phyloP scores from a whole-genome alignment of 2,888 invertebrate species.

The Nezara viridula region DNA sequence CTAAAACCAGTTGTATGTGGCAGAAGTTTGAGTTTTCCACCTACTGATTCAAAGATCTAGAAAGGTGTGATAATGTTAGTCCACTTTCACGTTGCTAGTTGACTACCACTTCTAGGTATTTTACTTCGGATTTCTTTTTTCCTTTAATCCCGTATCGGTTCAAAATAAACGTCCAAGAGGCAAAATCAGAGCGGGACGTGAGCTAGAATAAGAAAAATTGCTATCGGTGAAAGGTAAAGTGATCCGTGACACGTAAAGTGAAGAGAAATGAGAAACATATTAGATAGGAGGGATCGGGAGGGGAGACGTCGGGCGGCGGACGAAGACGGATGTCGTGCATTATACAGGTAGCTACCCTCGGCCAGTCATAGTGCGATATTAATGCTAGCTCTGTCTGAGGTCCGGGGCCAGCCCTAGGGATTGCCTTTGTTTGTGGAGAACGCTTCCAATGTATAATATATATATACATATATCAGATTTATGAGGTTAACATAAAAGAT shows the following conservation, averaged over 20 bases:
- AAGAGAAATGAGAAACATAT: slow-evolving; percentile 30
- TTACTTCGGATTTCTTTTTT: not conserved
- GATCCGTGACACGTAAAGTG: slow-evolving; percentile 23
- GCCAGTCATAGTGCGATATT: not conserved
- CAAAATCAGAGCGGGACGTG: not conserved
- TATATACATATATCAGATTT: not conserved
- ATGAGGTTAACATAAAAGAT: not conserved
- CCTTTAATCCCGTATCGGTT: not conserved
- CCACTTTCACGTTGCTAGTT: too few relatives aligned
- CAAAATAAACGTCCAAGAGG: not conserved
- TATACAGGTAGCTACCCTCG: not conserved
- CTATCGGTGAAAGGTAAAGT: slow-evolving; percentile 40
- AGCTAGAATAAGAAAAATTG: slow-evolving; percentile 29
- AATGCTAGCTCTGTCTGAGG: not conserved
- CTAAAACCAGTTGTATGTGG: too few relatives aligned
- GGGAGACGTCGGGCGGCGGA: not conserved
- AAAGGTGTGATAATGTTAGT: too few relatives aligned
- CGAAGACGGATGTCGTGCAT: slow-evolving; percentile 44
- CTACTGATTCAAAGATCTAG: too few relatives aligned
- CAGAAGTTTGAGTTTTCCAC: too few relatives aligned
- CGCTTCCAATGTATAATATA: not conserved
- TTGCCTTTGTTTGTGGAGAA: not conserved
- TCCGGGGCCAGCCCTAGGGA: not conserved
- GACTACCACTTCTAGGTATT: too few relatives aligned
- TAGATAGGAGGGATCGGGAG: slow-evolving; percentile 29